Evolutionary conservation across 30 jellyfish, hydroid and myxozoan genomes (phyloP).

Genomic region (Aurelia sp.): DNA sequence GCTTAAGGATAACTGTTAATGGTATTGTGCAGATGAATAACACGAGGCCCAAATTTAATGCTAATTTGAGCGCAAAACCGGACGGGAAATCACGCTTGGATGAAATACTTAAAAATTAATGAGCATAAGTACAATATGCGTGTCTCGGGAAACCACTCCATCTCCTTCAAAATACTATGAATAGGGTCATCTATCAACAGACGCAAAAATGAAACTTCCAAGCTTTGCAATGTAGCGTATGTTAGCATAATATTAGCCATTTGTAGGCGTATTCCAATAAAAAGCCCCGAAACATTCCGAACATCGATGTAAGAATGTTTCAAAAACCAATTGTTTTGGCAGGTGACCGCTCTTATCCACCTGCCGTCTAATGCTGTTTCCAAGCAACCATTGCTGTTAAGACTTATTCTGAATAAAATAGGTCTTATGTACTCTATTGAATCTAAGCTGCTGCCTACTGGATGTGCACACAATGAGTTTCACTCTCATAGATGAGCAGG

Average conservation of each 20-base stretch:
- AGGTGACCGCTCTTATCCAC: background rate
- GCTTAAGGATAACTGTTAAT: background rate
- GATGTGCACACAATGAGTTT: no score
- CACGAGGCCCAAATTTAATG: slow-evolving; percentile 5
- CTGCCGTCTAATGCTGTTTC: background rate
- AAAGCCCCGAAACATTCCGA: no score
- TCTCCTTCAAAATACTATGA: background rate
- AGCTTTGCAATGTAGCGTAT: no score
- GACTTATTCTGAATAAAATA: no score
- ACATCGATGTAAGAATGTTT: background rate
- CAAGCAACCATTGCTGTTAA: background rate
- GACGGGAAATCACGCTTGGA: slow-evolving; percentile 27
- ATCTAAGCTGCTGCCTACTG: no score
- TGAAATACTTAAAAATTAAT: slow-evolving; percentile 40
- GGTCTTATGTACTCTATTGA: no score
- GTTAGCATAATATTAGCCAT: no score
- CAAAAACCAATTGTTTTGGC: background rate
- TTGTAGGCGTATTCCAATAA: no score
- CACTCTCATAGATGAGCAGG: no score
- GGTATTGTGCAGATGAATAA: background rate
- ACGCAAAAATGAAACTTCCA: no score
- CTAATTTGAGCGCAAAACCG: slow-evolving; percentile 11
- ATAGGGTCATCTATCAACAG: no score
- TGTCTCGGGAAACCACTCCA: background rate
- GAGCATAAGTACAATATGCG: slow-evolving; percentile 4